phyloP scores from a whole-genome alignment of 2,888 invertebrate species.

The Aelia acuminata region DNA sequence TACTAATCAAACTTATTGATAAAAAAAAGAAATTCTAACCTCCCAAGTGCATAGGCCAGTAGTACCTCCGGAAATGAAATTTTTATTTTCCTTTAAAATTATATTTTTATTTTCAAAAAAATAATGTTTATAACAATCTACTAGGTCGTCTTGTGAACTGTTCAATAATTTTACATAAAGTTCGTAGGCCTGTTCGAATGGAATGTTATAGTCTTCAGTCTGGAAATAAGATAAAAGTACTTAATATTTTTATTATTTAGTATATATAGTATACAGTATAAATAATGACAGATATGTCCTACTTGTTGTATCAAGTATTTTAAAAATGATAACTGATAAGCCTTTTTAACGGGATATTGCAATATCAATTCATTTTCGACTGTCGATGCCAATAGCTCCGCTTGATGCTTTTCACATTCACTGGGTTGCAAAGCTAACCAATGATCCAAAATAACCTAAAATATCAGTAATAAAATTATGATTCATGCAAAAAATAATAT shows the following conservation, averaged over 20 bases:
- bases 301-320: slow-evolving; percentile 75
- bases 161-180: slow-evolving; percentile 74
- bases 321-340: slow-evolving; percentile 78
- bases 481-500: not conserved
- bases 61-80: slow-evolving; percentile 82
- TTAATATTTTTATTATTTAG: not conserved
- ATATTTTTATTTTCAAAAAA: slow-evolving; percentile 69
- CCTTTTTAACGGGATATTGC: slow-evolving; percentile 75
- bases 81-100: slow-evolving; percentile 79
- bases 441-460: slow-evolving; percentile 66
- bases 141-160: slow-evolving; percentile 67
- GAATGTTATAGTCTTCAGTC: slow-evolving; percentile 73
- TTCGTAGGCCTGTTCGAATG: slow-evolving; percentile 78
- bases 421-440: slow-evolving; percentile 69
- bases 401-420: slow-evolving; percentile 70
- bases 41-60: slow-evolving; percentile 87
- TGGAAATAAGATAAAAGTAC: slow-evolving; percentile 64
- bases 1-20: not conserved
- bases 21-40: slow-evolving; percentile 70
- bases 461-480: slow-evolving; percentile 41
- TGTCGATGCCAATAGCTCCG: slow-evolving; percentile 74
- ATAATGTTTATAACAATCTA: slow-evolving; percentile 78
- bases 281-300: slow-evolving; percentile 52
- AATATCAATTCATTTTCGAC: slow-evolving; percentile 72
- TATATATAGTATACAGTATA: slow-evolving; percentile 42